A percentile compares a stretch with the other conserved stretches of the same genome.
Evolutionary conservation across 2,888 invertebrate genomes (phyloP).

Genomic region (Mesopsocus fuscifrons): DNA sequence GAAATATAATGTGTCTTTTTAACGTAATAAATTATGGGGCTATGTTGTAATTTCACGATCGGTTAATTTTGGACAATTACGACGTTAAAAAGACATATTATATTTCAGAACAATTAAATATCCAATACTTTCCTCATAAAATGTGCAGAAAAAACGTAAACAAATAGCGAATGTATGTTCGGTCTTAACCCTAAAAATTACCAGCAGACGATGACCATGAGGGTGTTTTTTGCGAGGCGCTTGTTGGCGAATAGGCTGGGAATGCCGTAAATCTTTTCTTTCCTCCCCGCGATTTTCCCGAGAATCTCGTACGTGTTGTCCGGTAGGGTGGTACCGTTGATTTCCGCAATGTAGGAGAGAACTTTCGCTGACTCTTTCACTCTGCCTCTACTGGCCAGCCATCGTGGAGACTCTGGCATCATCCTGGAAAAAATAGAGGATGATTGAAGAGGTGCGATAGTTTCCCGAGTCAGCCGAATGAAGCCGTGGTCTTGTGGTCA

Average conservation of each 20-base stretch:
- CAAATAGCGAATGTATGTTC: too few species aligned
- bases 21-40: too few species aligned
- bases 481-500: too few species aligned
- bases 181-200: too few species aligned
- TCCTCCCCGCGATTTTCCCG: slow-evolving; percentile 18
- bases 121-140: too few species aligned
- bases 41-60: too few species aligned
- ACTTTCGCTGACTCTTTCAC: slow-evolving; percentile 28
- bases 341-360: slow-evolving; percentile 33
- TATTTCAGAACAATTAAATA: too few species aligned
- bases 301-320: slow-evolving; percentile 25
- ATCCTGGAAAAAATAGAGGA: slow-evolving; percentile 24
- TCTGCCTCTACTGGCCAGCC: slow-evolving; percentile 36
- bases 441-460: not conserved
- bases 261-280: slow-evolving; percentile 30
- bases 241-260: slow-evolving; percentile 35
- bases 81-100: too few species aligned
- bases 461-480: not conserved
- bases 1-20: too few species aligned
- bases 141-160: too few species aligned
- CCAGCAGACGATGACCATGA: slow-evolving; percentile 34
- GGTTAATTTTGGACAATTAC: too few species aligned
- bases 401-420: slow-evolving; percentile 42
- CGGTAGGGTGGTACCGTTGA: slow-evolving; percentile 30
- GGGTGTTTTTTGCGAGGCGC: slow-evolving; percentile 33